Evolutionary conservation across 2,797 vertebrate species (phyloP).

Genomic region (Tangara arthus): DNA sequence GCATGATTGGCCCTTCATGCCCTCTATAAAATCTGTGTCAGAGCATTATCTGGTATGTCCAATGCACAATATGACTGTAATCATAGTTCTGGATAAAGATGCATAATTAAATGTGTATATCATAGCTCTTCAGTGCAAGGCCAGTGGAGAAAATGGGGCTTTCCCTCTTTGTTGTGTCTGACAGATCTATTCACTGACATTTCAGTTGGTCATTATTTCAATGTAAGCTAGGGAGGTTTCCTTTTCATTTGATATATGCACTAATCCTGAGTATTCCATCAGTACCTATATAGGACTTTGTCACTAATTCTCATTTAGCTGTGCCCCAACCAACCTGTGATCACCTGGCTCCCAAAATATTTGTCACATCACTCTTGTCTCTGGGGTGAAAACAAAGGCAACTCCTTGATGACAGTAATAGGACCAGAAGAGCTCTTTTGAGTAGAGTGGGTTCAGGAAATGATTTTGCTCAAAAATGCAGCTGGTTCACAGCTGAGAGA

Average conservation of each 20-base stretch:
- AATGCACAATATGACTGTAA: slow-evolving; percentile 34
- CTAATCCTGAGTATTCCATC: not conserved
- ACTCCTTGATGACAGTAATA: not conserved
- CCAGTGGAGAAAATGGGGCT: not conserved
- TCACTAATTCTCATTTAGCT: not conserved
- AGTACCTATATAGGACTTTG: not conserved
- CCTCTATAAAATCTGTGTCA: slow-evolving; percentile 87
- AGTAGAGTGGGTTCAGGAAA: not conserved
- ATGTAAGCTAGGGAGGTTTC: not conserved
- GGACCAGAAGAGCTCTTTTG: not conserved
- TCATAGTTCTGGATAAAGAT: slow-evolving; percentile 31
- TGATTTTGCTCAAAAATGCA: not conserved
- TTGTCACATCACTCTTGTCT: not conserved
- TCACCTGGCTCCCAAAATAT: not conserved
- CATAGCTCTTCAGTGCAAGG: not conserved
- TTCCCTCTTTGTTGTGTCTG: not conserved
- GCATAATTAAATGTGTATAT: not conserved
- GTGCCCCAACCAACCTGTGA: not conserved
- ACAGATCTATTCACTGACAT: not conserved
- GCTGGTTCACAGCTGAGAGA: not conserved
- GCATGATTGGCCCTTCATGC: slow-evolving; percentile 86
- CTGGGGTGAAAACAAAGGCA: not conserved
- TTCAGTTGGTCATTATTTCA: not conserved
- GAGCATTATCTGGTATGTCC: slow-evolving; percentile 88
- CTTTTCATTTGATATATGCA: not conserved